Percentiles rank a stretch among this genome's conserved stretches.
Evolutionary conservation across 2,888 invertebrate genomes (phyloP).

Genomic region (Lithosia quadra): DNA sequence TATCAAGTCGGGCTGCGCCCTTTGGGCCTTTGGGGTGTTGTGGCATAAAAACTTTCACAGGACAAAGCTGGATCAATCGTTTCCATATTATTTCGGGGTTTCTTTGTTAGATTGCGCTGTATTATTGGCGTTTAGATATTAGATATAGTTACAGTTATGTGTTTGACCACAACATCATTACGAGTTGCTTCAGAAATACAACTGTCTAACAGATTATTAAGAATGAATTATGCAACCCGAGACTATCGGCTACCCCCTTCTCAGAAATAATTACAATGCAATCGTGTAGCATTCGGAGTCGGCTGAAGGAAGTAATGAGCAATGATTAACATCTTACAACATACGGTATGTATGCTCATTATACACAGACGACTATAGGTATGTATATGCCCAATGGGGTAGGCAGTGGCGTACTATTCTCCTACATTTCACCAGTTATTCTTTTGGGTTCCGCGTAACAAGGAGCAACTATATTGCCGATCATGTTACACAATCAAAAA

Average conservation of each 20-base stretch:
- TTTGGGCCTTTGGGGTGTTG: too few relatives aligned
- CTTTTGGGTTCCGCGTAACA: too few relatives aligned
- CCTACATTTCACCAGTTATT: not conserved
- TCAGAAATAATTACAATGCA: constrained; percentile 60
- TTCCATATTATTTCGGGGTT: not conserved
- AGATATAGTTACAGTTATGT: not conserved
- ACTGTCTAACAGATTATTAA: constrained; percentile 13
- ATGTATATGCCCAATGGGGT: not conserved
- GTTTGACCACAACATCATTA: not conserved
- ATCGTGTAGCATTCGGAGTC: constrained; percentile 55
- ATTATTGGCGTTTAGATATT: not conserved
- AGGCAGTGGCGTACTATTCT: not conserved
- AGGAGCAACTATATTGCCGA: not conserved
- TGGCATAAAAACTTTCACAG: not conserved
- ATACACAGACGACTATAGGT: constrained; percentile 21
- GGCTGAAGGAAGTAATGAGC: constrained; percentile 56
- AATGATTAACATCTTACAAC: constrained; percentile 58
- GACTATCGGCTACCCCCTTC: constrained; percentile 50
- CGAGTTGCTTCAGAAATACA: not conserved
- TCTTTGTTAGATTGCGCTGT: not conserved
- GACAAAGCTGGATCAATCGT: not conserved
- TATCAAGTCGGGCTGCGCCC: too few relatives aligned
- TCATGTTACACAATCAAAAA: not conserved
- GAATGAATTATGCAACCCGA: constrained; percentile 39
- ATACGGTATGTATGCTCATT: constrained; percentile 55